Evolutionary conservation across 2,113 vertebrate species (phyloP).

Genomic region (Riparia riparia): DNA sequence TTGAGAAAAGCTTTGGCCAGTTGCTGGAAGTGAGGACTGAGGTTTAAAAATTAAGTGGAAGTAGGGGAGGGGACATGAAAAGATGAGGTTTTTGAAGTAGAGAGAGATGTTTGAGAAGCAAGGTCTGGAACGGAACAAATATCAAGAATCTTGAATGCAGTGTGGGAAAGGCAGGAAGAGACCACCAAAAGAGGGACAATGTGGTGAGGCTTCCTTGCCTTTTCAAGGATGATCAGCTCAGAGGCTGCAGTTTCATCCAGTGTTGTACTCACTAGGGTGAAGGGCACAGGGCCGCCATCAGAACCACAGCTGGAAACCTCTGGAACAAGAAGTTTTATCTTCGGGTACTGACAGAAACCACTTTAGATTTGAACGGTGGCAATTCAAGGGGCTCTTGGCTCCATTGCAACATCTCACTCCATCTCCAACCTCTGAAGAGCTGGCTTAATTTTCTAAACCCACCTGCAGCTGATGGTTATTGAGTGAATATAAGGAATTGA

Average conservation of each 20-base stretch:
- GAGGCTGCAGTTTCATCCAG: not conserved
- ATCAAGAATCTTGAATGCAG: not conserved
- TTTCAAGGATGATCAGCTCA: not conserved
- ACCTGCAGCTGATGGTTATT: not conserved
- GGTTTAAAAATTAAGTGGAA: not conserved
- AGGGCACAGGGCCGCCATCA: not conserved
- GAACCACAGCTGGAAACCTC: not conserved
- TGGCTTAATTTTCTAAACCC: not conserved
- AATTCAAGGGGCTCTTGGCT: not conserved
- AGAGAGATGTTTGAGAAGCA: not conserved
- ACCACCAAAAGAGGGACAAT: not conserved
- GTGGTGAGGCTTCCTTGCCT: not conserved
- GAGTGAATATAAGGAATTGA: not conserved
- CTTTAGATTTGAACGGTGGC: rapidly evolving
- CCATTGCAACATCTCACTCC: rapidly evolving
- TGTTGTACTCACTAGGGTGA: rapidly evolving
- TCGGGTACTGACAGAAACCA: rapidly evolving
- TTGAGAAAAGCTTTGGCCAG: not conserved
- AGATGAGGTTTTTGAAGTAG: not conserved
- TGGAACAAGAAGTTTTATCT: not conserved
- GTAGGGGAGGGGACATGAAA: rapidly evolving
- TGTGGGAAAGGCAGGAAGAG: not conserved
- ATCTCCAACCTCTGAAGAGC: not conserved
- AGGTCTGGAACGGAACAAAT: not conserved
- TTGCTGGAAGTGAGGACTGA: not conserved